These are phyloP conservation scores for Hippocampus guttulatus DNA, from an alignment of 2,113 vertebrate species.

Conservation along the genomic window DNA sequence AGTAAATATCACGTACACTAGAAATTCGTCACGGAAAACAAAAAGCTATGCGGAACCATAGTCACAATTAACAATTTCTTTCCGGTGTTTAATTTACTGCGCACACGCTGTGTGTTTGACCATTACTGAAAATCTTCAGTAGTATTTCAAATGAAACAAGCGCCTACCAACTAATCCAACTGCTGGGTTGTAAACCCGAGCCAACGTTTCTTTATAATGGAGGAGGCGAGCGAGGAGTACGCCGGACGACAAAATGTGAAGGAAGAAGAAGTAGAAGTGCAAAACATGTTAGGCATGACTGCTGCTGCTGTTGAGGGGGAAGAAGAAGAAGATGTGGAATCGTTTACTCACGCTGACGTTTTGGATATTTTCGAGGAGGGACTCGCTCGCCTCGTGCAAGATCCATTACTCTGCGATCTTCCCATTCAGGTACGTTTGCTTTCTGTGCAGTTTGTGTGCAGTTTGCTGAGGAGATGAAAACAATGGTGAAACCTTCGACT, in stretches of 20 bases:
- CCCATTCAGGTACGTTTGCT: conserved; percentile 3
- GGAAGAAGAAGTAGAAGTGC: neutral
- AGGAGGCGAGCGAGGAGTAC: neutral
- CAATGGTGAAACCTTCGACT: neutral
- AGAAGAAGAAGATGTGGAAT: conserved; percentile 1
- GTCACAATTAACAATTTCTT: neutral
- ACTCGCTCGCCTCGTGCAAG: conserved; percentile 10
- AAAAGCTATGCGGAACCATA: neutral
- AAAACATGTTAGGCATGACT: neutral
- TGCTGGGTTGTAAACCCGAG: neutral
- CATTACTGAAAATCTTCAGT: neutral
- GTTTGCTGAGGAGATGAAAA: neutral
- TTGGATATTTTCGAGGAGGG: conserved; percentile 11
- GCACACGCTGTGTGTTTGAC: neutral
- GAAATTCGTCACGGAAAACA: neutral
- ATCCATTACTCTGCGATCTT: conserved; percentile 13
- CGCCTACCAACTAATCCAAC: neutral
- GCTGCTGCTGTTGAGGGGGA: neutral
- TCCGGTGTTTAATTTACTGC: neutral
- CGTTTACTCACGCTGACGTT: conserved; percentile 3
- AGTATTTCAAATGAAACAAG: neutral
- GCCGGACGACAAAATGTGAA: neutral
- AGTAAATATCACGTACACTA: neutral
- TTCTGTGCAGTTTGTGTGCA: neutral
- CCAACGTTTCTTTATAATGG: neutral